Evolutionary conservation across 2,888 invertebrate genomes (phyloP), one percentile per base, ranked within the genome.

Genomic region (Eretmocerus hayati): DNA sequence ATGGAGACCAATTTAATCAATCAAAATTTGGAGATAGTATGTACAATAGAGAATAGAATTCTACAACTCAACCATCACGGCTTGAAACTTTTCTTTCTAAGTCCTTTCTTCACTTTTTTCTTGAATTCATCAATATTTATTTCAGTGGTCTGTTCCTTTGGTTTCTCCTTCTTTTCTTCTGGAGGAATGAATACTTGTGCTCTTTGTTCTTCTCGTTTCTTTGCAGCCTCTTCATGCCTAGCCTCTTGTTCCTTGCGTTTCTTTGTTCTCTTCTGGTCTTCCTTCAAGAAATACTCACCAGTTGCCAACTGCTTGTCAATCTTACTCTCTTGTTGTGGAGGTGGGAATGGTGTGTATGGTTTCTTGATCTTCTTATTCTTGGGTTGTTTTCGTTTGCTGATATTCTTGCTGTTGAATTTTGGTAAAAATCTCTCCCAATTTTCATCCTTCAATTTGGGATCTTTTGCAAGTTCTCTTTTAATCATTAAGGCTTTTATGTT

Each of bases 401-500:
- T 82, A 75, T 89, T 96, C 71, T 94, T 90, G 47, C 81, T 81
- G 63, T 85, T 88, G 70, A 95, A 96, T 63, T 92, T 91, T 0
- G 99, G 99, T 58, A 99, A 72, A 73, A 96, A 99, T 56, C 96
- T 77, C 31, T 93, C 91, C 99, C 99, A 99, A 67, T 88, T 92
- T 71, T 96, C 94, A 71, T 90, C 84, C 67, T 85, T 87, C 46
- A 99, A 70, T 63, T 84, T 85, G 0, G 94, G 89, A 76, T 99
- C 92, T 73, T 94, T 95, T 62, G 88, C 86, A 47, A 99, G 73
- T 72, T 99, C 96, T 58, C 86, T 79, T 70, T 97, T 97, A 42
- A 99, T 95, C 96, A 99, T 97, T 42, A 99, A 73, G 2, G 91
- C 87, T 75, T 96, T 90, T 2, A 99, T 94, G 64, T 95, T 96